These are phyloP conservation scores for Callocephalon fimbriatum DNA, from an alignment of 2,113 vertebrate genomes.

Conservation along the genomic window DNA sequence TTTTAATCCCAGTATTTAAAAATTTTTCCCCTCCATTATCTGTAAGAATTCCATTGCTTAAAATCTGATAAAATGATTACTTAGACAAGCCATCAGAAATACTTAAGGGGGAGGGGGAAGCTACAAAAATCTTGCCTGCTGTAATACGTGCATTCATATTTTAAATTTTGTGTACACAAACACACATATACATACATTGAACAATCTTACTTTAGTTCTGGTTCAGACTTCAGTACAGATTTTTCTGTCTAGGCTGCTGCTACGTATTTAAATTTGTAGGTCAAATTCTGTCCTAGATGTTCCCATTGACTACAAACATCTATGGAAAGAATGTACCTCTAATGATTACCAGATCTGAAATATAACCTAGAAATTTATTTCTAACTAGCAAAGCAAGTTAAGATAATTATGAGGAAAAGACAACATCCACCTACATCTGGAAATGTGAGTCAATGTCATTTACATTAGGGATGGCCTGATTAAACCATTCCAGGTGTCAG, in stretches of 20 bases:
- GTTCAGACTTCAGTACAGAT: neutral
- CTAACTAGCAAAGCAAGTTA: conserved; percentile 61
- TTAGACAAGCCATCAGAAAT: neutral
- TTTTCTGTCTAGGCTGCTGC: neutral
- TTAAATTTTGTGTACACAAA: neutral
- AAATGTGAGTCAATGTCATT: conserved; percentile 40
- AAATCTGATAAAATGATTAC: neutral
- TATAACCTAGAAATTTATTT: conserved; percentile 52
- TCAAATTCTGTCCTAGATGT: conserved; percentile 41
- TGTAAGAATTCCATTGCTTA: neutral
- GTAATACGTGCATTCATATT: neutral
- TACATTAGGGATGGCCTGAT: conserved; percentile 22
- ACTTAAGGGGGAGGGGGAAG: fast-evolving
- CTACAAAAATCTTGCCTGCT: neutral
- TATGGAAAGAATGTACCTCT: conserved; percentile 34
- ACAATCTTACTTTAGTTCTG: neutral
- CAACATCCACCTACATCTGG: conserved; percentile 34
- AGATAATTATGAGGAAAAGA: conserved; percentile 48
- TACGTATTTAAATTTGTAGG: neutral
- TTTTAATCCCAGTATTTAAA: neutral
- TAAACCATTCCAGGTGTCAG: conserved; percentile 27
- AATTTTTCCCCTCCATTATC: fast-evolving
- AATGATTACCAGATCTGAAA: conserved; percentile 28
- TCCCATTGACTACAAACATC: neutral
- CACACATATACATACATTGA: neutral